Percentiles rank a stretch among this genome's conserved stretches.
Evolutionary conservation across 2,888 invertebrate genomes (phyloP).

Genomic region (Rhorus exstirpatorius): DNA sequence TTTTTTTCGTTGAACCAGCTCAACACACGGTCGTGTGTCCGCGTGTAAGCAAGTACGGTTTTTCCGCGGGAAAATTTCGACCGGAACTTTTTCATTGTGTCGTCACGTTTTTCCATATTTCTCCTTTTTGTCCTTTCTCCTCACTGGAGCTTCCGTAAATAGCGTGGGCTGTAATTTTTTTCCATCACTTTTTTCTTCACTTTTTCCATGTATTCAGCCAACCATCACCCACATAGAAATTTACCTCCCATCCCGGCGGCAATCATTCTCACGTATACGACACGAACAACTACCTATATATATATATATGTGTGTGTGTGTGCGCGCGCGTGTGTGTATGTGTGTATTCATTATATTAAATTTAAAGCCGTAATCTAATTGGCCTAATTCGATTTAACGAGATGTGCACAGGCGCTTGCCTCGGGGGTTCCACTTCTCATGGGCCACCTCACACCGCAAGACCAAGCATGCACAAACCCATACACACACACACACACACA

Average conservation of each 20-base stretch:
- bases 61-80: neutral
- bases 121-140: neutral
- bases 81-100: constrained; percentile 30
- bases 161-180: constrained; percentile 15
- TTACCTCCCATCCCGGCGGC: constrained; percentile 4
- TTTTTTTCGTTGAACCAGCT: neutral
- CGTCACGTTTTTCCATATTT: constrained; percentile 10
- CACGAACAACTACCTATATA: constrained; percentile 5
- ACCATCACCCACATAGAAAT: constrained; percentile 23
- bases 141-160: neutral
- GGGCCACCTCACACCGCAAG: constrained; percentile 13
- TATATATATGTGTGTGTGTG: constrained; percentile 2
- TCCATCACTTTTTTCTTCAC: neutral
- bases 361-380: constrained; percentile 69
- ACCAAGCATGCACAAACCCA: neutral
- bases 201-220: constrained; percentile 12
- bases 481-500: neutral
- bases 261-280: constrained; percentile 13
- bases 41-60: neutral
- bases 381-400: constrained; percentile 70
- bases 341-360: constrained; percentile 62
- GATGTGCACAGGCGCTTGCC: constrained; percentile 40
- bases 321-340: neutral
- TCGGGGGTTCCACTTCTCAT: constrained; percentile 49
- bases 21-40: neutral